These are phyloP conservation scores for Eupleurogrammus muticus DNA, from an alignment of 2,797 vertebrate genomes.

Conservation along the genomic window DNA sequence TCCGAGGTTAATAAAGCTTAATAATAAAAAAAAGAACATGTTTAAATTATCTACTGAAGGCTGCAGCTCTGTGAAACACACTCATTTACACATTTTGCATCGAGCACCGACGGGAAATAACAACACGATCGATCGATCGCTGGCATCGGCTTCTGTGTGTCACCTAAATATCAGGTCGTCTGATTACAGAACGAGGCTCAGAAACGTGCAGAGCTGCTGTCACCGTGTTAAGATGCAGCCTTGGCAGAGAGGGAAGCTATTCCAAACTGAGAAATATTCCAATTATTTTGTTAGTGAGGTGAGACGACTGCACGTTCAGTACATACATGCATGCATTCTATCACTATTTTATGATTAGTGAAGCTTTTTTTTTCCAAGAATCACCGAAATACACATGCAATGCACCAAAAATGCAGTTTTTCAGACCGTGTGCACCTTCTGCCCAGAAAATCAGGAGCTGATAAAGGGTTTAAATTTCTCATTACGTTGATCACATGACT, in stretches of 20 bases:
- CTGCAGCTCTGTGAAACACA: conserved; percentile 38
- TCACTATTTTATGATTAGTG: conserved; percentile 21
- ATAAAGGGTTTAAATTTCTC: no score
- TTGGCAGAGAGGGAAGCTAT: conserved; percentile 14
- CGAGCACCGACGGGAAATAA: conserved; percentile 44
- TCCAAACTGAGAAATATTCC: conserved; percentile 18
- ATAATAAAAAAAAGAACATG: no score
- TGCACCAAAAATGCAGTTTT: no score
- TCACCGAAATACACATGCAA: no score
- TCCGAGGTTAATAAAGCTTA: no score
- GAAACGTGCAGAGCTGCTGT: conserved; percentile 1
- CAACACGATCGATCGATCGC: conserved; percentile 48
- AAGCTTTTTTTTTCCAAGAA: no score
- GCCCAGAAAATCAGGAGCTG: no score
- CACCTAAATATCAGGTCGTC: conserved; percentile 40
- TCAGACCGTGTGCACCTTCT: no score
- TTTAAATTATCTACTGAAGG: conserved; percentile 28
- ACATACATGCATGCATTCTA: conserved; percentile 19
- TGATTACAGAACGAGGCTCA: conserved; percentile 33
- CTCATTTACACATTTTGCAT: conserved; percentile 54
- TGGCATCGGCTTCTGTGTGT: conserved; percentile 46
- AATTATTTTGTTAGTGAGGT: conserved; percentile 28
- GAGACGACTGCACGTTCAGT: conserved; percentile 30
- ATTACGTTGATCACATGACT: no score
- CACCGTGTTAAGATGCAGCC: conserved; percentile 10